Evolutionary conservation across 2,113 vertebrate species (phyloP).

Genomic region (Haemorhous mexicanus): DNA sequence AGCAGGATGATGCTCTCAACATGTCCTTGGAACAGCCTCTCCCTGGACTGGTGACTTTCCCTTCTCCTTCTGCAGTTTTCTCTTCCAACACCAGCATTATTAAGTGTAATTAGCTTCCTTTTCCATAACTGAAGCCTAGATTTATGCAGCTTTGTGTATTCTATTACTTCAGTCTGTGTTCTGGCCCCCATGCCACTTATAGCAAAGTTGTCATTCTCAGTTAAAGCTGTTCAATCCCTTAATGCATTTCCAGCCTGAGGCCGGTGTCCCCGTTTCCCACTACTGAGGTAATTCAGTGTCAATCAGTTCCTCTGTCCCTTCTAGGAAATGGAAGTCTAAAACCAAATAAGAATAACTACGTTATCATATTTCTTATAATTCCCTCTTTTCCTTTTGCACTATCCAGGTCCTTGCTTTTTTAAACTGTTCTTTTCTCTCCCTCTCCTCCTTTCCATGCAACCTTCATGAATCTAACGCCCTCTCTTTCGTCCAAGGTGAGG

Average conservation of each 20-base stretch:
- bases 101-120: neutral
- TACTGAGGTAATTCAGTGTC: neutral
- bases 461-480: neutral
- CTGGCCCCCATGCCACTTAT: neutral
- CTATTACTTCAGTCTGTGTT: neutral
- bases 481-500: neutral
- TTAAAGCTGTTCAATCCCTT: neutral
- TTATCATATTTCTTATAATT: neutral
- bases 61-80: neutral
- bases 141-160: neutral
- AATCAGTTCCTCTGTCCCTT: neutral
- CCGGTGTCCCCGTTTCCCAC: fast-evolving
- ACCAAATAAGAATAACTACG: neutral
- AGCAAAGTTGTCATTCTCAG: neutral
- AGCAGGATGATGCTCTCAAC: neutral
- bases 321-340: neutral
- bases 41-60: neutral
- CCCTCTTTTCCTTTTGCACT: neutral
- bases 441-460: neutral
- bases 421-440: neutral
- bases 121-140: neutral
- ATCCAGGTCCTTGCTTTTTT: neutral
- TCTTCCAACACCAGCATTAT: neutral
- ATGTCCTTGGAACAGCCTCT: neutral
- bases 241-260: neutral